A percentile compares a stretch with the other conserved stretches of the same genome.
Conservation (phyloP, 2,113 vertebrate genomes). For the Pseudonaja textilis region DNA sequence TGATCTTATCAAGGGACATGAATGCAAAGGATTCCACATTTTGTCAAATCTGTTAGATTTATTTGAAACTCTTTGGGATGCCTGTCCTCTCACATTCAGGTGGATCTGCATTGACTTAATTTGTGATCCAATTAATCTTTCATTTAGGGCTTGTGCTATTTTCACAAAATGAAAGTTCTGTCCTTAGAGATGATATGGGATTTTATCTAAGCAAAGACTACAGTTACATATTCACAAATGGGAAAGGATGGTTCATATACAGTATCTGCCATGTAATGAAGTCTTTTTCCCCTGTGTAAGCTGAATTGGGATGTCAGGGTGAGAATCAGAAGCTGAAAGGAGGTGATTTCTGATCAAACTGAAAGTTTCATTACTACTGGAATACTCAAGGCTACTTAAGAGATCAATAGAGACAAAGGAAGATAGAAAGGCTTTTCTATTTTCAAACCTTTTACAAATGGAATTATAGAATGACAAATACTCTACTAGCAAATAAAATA, state of each 20-base stretch:
- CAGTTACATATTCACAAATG: not conserved
- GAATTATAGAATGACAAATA: not conserved
- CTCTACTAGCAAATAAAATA: not conserved
- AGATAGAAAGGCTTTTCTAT: not conserved
- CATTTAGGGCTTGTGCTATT: not conserved
- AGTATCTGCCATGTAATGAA: not conserved
- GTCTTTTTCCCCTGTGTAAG: not conserved
- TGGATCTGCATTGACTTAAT: not conserved
- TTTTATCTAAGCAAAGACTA: not conserved
- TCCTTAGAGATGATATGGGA: not conserved
- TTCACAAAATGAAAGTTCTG: not conserved
- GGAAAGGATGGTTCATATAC: not conserved
- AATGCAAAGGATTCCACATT: not conserved
- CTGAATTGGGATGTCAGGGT: not conserved
- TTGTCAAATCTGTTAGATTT: not conserved
- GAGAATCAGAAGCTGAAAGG: not conserved
- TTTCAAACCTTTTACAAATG: not conserved
- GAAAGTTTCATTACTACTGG: not conserved
- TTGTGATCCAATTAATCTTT: not conserved
- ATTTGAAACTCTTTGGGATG: not conserved
- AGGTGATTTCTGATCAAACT: not conserved
- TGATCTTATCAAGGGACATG: not conserved
- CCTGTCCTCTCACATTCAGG: not conserved
- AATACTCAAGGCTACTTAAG: not conserved
- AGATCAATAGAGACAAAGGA: not conserved